Conservation (phyloP, 1,140 invertebrate genomes). For the Ephestia elutella region DNA sequence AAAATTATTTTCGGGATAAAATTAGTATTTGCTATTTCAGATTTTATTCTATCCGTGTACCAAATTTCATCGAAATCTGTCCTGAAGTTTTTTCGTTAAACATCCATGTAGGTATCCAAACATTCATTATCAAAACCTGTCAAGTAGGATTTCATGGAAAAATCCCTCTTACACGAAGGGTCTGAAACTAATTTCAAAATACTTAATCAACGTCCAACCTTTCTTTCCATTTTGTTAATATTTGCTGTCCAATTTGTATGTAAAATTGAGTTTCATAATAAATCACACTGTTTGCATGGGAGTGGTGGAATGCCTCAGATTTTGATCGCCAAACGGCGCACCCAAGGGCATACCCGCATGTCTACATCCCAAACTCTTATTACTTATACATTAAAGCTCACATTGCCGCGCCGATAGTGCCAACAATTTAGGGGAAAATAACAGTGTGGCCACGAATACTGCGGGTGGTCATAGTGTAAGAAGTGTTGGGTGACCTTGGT, state of each 20-base stretch:
- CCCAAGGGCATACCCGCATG: not conserved
- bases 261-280: not conserved
- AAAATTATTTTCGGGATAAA: no score
- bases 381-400: not conserved
- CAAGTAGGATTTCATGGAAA: no score
- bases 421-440: not conserved
- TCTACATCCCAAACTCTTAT: not conserved
- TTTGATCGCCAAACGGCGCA: not conserved
- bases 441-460: not conserved
- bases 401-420: not conserved
- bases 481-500: not conserved
- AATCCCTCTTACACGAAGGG: no score
- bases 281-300: not conserved
- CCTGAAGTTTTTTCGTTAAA: no score
- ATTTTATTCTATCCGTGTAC: no score
- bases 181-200: no score
- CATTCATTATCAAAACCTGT: no score
- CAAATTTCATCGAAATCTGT: no score
- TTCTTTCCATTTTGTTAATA: no score
- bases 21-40: no score
- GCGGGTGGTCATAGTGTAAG: not conserved
- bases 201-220: no score
- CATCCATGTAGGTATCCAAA: no score
- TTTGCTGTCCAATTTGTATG: not conserved
- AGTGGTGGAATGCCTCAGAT: conserved; percentile 7